Base-by-base conservation (phyloP, 2,888 invertebrate species). In the Zelleria hepariella region DNA sequence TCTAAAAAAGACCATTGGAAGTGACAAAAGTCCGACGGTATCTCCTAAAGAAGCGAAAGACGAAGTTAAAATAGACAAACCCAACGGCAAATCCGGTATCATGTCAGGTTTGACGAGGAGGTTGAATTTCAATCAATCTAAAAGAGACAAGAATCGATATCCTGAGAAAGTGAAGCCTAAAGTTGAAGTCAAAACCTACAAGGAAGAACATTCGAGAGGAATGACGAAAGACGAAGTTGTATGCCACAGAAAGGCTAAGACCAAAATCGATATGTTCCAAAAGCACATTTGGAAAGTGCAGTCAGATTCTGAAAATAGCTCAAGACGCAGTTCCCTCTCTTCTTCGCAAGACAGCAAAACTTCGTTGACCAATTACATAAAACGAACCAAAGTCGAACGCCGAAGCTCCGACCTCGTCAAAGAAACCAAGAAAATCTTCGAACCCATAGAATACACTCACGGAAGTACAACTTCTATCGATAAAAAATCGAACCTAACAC, bases 181-280 rank as follows among this genome's bases (percentile, higher is more conserved):
- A 65, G 74, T 89, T 32, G 84, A 86, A 73, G 86, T 89, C 27
- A 80, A 82, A 64, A 80, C 87, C 0, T 89, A 89, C 60, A 71
- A 67, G 15, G 87, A 83, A 69, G 82, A 82, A 61, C 80, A 80
- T 61, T 75, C 73, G 0, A 74, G 63, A 66, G 77, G 78, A n/a
- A 73, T 74, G 67, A 75, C 74, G 0, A 84, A 82, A 68, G 86
- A 85, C 21, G 82, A 86, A 71, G 78, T 77, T 0, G 70, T 89
- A 6, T 88, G 85, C 61, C 80, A 83, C 60, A 82, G 76, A 53
- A 86, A 86, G 70, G 89, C 89, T 1, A 88, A 84, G 68, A 74
- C 78, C 0, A 86, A 85, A 67, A 89, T 89, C 5, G 88, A 89
- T 63, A 79, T 88, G 79, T 89, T 89, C 60, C 89, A 89, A 75